Base-by-base conservation (phyloP, 1,140 invertebrate genomes). In the Bombus sibiricus region DNA sequence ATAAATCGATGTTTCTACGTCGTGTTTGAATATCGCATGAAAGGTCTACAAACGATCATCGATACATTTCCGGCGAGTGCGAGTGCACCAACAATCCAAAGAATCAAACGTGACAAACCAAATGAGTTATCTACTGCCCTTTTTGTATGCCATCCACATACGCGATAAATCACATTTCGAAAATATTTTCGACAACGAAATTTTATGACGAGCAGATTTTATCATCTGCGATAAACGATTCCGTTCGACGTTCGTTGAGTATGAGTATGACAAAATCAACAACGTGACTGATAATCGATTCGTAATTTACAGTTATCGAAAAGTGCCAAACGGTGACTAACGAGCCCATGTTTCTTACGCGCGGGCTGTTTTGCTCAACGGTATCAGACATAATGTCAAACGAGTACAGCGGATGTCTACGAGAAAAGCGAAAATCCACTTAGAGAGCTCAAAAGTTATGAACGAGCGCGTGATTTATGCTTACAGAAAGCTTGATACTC, bases 41-140 rank as follows among this genome's bases (percentile, higher is more conserved):
- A 74, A 66, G 34, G n/a, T 80, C 10, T 22, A 32, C 28, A 47
- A 43, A 22, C 64, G 64, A 8, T 34, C n/a, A 57, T 47, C 66
- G 32, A 37, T 47, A 34, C 74, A 15, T 32, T 34, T 53, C 13
- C 18, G 10, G 64, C 37, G 32, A 18, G 37, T 10, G 3, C 32
- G 57, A n/a, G 25, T 43, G 12, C 12, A 37, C 28, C 1, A 25
- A 62, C 22, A 5, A 34, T 0, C 15, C n/a, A 64, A 57, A 59
- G 43, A 74, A 75, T 37, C 59, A 64, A 47, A 81, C 88, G 77
- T 89, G 73, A 74, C 83, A 86, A 73, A 69, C 72, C 66, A 82
- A 89, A 89, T 53, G 85, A 89, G 85, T 89, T 89, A 89, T 89
- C 75, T 37, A n/a, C 59, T 12, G 71, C 66, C 77, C 84, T 73